Conservation (phyloP, 1,140 invertebrate genomes). For the Mycetomoellerius zeteki region DNA sequence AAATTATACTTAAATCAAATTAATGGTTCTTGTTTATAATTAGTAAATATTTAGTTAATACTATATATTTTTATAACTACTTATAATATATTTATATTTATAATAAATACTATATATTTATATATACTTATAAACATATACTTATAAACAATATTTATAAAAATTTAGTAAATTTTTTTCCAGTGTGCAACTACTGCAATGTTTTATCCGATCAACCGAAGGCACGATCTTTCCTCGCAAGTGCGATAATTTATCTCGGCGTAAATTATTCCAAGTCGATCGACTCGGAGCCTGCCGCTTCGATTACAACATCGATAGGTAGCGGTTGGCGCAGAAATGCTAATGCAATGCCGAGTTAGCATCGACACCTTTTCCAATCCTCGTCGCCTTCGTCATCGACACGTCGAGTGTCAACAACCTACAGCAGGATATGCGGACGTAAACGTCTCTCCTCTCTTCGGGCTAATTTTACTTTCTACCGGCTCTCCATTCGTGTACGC, state of each 20-base stretch:
- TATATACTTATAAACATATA: too few species aligned
- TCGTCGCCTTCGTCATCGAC: slow-evolving; percentile 56
- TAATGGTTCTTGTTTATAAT: too few species aligned
- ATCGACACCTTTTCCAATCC: slow-evolving; percentile 65
- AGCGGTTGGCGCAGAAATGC: slow-evolving; percentile 63
- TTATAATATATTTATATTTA: too few species aligned
- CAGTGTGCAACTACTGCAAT: too few species aligned
- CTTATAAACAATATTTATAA: too few species aligned
- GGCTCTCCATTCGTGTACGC: slow-evolving; percentile 9
- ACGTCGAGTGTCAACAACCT: slow-evolving; percentile 65
- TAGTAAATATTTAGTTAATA: too few species aligned
- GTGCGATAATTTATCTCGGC: not conserved
- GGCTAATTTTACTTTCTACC: slow-evolving; percentile 62
- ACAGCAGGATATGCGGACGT: slow-evolving; percentile 40
- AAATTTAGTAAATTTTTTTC: too few species aligned
- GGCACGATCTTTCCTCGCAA: not conserved
- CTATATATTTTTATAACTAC: too few species aligned
- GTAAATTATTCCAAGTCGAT: slow-evolving; percentile 47
- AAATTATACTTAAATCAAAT: too few species aligned
- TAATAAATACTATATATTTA: too few species aligned
- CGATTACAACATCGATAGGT: slow-evolving; percentile 72
- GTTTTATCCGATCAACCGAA: too few species aligned
- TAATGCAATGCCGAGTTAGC: slow-evolving; percentile 69
- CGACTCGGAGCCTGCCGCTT: not conserved
- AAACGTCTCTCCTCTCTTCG: slow-evolving; percentile 19